Evolutionary conservation across 2,888 invertebrate genomes (phyloP).

Genomic region (Ophioninae sp.): DNA sequence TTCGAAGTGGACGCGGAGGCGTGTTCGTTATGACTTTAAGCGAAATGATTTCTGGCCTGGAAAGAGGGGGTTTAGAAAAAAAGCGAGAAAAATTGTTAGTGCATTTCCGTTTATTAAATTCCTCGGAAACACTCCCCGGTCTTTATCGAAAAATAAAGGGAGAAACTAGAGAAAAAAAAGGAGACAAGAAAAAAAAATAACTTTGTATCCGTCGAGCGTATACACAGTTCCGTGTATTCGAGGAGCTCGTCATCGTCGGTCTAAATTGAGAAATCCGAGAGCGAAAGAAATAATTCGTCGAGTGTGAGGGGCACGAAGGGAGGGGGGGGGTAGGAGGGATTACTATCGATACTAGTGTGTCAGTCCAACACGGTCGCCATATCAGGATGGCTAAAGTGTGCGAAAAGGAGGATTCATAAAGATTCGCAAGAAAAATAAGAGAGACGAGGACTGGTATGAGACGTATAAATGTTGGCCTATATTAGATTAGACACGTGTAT

Average conservation of each 20-base stretch:
- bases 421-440: slow-evolving; percentile 31
- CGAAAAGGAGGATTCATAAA: slow-evolving; percentile 48
- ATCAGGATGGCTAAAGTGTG: slow-evolving; percentile 19
- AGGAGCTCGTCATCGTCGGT: slow-evolving; percentile 22
- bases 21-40: too few species aligned
- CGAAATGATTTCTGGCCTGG: too few species aligned
- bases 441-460: slow-evolving; percentile 5
- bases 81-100: neutral
- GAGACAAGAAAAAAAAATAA: neutral
- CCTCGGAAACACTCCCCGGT: slow-evolving; percentile 10
- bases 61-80: neutral
- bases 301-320: slow-evolving; percentile 19
- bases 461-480: slow-evolving; percentile 38
- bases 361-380: neutral
- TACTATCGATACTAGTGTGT: slow-evolving; percentile 54
- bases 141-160: neutral
- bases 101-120: slow-evolving; percentile 10
- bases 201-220: neutral
- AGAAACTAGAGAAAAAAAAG: neutral
- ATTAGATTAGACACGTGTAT: slow-evolving; percentile 40
- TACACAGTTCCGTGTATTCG: neutral
- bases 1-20: too few species aligned
- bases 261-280: slow-evolving; percentile 57
- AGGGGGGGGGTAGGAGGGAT: slow-evolving; percentile 27
- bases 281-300: slow-evolving; percentile 53